Evolutionary conservation across 37 sponge, comb jelly and placozoan genomes (phyloP), one percentile per base, ranked within the genome.

Genomic region (Dysidea cf. avara): DNA sequence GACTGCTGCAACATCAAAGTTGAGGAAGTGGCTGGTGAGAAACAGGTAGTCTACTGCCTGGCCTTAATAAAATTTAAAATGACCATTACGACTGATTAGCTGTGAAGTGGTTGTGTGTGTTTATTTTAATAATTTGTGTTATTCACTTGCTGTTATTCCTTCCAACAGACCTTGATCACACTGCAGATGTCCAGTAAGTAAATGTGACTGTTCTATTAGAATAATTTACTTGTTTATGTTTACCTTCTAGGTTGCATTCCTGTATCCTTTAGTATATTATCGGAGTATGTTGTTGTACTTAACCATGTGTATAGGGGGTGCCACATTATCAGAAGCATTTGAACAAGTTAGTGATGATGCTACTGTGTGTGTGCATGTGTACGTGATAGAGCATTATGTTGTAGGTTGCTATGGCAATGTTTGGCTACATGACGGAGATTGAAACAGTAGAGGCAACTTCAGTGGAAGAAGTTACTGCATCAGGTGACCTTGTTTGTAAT

Each of bases 361-460:
- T 3, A 2, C 6, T 61, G 63, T n/a, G 20, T 13, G 60, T 58
- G 60, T 57, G 13, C 24, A 28, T n/a, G n/a, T n/a, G n/a, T n/a
- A n/a, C n/a, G n/a, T n/a, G n/a, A n/a, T n/a, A n/a, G n/a, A n/a
- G n/a, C n/a, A n/a, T n/a, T n/a, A n/a, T n/a, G n/a, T n/a, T 71
- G 18, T 75, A 92, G 93, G 79, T 59, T 53, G 91, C 65, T 9
- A 58, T 92, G 50, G 96, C 80, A 5, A 92, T 95, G 92, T 92
- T 92, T 82, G 96, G 89, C 18, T 95, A 95, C 70, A 92, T 92
- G 86, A 95, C 96, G 34, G 96, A 92, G 9, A 70, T 95, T 16
- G 73, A 67, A 1, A 77, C 56, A 18, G 93, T 95, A 52, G 90
- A 84, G 33, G 64, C 29, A n/a, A 68, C 32, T 7, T 25, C 32